A percentile compares a stretch with the other conserved stretches of the same genome.
These are phyloP conservation scores for Opisthograptis luteolata DNA, from an alignment of 2,888 invertebrate species.

Conservation along the genomic window DNA sequence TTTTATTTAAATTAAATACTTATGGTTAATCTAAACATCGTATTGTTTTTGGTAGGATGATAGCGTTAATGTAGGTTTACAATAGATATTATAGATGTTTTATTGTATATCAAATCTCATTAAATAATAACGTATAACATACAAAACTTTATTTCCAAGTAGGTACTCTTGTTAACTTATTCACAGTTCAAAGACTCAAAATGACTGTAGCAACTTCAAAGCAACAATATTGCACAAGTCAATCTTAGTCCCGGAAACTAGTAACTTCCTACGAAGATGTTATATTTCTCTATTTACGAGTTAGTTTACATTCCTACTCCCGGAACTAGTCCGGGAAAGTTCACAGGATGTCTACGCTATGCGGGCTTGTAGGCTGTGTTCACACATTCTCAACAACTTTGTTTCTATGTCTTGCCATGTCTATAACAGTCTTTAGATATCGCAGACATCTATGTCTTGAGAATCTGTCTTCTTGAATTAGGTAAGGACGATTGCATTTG, in stretches of 20 bases:
- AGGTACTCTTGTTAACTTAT: neutral
- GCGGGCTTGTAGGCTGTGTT: slow-evolving; percentile 6
- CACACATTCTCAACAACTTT: neutral
- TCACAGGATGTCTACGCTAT: slow-evolving; percentile 16
- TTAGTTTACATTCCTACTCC: slow-evolving; percentile 5
- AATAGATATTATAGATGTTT: too few species aligned
- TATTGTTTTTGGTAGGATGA: too few species aligned
- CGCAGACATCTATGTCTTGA: too few species aligned
- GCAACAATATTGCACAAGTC: slow-evolving; percentile 1
- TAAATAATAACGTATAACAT: neutral
- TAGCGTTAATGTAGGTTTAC: too few species aligned
- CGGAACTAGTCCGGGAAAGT: slow-evolving; percentile 11
- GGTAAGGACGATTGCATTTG: too few species aligned
- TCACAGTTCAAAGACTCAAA: too few species aligned
- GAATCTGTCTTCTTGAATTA: too few species aligned
- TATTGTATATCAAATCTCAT: too few species aligned
- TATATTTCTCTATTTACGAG: neutral
- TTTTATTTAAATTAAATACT: neutral
- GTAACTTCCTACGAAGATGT: neutral
- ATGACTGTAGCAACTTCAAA: neutral
- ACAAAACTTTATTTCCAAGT: neutral
- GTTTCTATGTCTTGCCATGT: neutral
- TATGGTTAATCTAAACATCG: too few species aligned
- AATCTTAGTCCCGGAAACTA: neutral
- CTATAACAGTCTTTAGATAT: too few species aligned